phyloP scores from a whole-genome alignment of 2,113 vertebrate species.

The Todiramphus chloris region DNA sequence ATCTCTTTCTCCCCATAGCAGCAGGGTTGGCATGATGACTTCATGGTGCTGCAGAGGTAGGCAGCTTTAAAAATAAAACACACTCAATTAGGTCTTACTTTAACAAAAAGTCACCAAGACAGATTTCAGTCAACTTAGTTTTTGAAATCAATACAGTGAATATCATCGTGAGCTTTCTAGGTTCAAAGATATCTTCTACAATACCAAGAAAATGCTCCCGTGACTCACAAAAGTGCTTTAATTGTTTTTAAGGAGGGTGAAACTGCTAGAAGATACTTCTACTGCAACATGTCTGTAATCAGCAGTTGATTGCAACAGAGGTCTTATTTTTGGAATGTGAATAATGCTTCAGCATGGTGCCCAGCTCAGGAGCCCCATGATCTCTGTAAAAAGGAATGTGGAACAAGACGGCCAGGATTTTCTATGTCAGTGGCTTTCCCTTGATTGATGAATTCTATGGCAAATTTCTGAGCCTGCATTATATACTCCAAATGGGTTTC shows the following conservation, averaged over 20 bases:
- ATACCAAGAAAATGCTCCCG: not conserved
- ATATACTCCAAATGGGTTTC: not conserved
- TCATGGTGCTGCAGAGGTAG: constrained; percentile 88
- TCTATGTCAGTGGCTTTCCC: not conserved
- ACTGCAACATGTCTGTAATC: not conserved
- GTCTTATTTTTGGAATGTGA: not conserved
- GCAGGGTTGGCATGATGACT: constrained; percentile 88
- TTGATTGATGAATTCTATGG: not conserved
- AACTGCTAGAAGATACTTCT: not conserved
- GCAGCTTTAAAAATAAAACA: constrained; percentile 79
- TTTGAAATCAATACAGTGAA: not conserved
- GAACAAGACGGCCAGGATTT: not conserved
- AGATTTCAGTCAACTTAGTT: not conserved
- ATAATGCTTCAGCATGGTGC: not conserved
- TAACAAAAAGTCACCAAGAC: not conserved
- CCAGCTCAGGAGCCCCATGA: not conserved
- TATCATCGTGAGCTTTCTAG: not conserved
- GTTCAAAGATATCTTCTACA: not conserved
- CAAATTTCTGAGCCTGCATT: not conserved
- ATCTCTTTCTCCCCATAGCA: constrained; percentile 94
- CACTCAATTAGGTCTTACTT: not conserved
- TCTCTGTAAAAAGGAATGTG: not conserved
- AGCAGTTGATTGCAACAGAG: not conserved
- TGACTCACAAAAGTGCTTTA: not conserved
- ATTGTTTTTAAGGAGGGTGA: not conserved